phyloP scores from a whole-genome alignment of 1,140 invertebrate genomes.

The Adelges cooleyi region DNA sequence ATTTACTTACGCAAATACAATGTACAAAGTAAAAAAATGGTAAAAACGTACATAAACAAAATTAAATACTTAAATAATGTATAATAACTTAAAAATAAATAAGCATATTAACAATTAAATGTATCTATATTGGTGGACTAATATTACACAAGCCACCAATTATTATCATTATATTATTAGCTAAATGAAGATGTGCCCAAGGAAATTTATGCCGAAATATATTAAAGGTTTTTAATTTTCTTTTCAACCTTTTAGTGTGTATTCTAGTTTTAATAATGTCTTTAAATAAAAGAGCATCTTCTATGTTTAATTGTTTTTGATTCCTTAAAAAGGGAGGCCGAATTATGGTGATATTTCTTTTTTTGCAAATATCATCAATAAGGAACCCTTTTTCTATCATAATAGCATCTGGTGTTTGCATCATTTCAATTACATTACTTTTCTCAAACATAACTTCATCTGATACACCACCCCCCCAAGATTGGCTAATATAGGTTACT shows the following conservation, averaged over 20 bases:
- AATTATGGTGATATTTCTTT: neutral
- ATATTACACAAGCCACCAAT: neutral
- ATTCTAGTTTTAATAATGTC: neutral
- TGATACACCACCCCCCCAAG: neutral
- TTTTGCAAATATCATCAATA: neutral
- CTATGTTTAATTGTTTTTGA: neutral
- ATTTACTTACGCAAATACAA: too few relatives aligned
- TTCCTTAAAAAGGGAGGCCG: neutral
- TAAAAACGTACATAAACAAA: too few relatives aligned
- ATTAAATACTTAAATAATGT: too few relatives aligned
- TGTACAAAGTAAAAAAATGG: too few relatives aligned
- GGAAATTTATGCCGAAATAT: neutral
- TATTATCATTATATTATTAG: neutral
- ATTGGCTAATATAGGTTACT: neutral
- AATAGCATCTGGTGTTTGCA: neutral
- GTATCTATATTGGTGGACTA: neutral
- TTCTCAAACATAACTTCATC: neutral
- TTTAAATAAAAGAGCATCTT: neutral
- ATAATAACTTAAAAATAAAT: too few relatives aligned
- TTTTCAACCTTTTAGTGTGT: neutral
- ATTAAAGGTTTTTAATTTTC: neutral
- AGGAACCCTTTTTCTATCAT: constrained; percentile 8
- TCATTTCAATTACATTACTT: neutral
- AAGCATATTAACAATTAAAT: neutral
- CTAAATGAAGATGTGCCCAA: neutral